A percentile compares a stretch with the other conserved stretches of the same genome.
These are phyloP conservation scores for Petroica traversi DNA, from an alignment of 2,113 vertebrate genomes.

Conservation along the genomic window DNA sequence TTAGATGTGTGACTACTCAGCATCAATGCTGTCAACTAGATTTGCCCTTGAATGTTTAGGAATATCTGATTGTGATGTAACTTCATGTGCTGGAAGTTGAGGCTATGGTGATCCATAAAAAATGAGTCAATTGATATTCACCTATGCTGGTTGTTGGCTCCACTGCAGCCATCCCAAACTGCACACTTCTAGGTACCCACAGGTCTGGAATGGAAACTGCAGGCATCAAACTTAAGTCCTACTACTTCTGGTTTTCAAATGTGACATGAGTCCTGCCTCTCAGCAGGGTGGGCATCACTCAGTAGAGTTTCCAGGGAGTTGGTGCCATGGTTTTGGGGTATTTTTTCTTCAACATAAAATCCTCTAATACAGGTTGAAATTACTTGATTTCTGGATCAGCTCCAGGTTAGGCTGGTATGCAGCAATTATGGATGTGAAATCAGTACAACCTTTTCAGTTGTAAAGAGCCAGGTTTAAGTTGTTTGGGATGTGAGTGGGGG, in stretches of 20 bases:
- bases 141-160: not conserved
- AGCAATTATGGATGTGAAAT: not conserved
- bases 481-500: accelerated
- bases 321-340: not conserved
- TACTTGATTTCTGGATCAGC: not conserved
- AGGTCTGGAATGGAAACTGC: not conserved
- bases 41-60: not conserved
- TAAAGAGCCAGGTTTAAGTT: not conserved
- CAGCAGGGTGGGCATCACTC: not conserved
- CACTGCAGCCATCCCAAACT: not conserved
- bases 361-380: not conserved
- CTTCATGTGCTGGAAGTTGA: not conserved
- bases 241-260: not conserved
- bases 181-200: not conserved
- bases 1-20: not conserved
- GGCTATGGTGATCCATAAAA: not conserved
- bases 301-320: not conserved
- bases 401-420: not conserved
- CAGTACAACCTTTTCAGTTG: not conserved
- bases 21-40: not conserved
- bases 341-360: not conserved
- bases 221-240: not conserved
- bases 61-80: not conserved
- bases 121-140: not conserved
- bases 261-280: not conserved